Conservation (phyloP, 2,888 invertebrate genomes). For the Thalpophila matura region DNA sequence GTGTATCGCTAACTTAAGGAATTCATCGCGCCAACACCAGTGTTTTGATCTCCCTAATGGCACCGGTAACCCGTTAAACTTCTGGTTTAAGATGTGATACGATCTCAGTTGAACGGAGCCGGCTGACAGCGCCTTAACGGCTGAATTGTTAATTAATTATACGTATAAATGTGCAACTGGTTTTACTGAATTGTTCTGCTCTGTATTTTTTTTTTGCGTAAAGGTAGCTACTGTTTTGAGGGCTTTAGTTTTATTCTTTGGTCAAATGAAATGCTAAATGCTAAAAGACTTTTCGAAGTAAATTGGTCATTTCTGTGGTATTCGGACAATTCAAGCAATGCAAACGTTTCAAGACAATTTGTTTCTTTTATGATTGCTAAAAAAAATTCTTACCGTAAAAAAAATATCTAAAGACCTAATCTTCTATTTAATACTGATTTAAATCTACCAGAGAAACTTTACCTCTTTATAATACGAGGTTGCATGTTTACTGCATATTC, state of each 20-base stretch:
- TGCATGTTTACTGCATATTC: no score
- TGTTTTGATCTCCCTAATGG: constrained; percentile 43
- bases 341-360: no score
- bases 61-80: constrained; percentile 46
- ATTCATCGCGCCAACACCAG: constrained; percentile 29
- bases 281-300: no score
- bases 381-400: no score
- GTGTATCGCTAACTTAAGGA: constrained; percentile 11
- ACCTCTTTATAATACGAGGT: no score
- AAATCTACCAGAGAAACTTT: no score
- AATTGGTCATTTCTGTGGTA: no score
- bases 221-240: constrained; percentile 30
- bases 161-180: constrained; percentile 54
- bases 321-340: no score
- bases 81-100: constrained; percentile 56
- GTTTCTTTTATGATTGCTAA: no score
- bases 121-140: constrained; percentile 40
- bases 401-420: no score
- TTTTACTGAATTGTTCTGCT: constrained; percentile 25
- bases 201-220: background rate
- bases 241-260: background rate
- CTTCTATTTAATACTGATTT: no score
- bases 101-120: constrained; percentile 39
- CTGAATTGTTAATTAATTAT: constrained; percentile 62
- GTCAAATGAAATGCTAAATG: background rate